Evolutionary conservation across 35 echinoderm and acorn worm species (phyloP), one percentile per base, ranked within the genome.

Genomic region (Nesometra sesokonis): DNA sequence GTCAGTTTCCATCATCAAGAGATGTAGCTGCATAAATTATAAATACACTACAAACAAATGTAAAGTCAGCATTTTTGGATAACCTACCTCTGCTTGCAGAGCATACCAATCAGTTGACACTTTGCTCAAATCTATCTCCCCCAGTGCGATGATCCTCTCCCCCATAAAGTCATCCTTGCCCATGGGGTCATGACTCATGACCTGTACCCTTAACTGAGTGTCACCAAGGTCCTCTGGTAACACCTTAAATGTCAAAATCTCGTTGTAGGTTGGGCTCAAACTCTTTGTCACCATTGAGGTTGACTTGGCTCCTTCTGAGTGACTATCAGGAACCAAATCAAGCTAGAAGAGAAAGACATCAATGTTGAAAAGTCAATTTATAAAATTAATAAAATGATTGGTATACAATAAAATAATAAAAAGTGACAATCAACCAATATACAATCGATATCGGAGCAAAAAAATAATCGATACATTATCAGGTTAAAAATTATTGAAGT

Each of bases 131-230:
- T 97, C 79, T 33, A 93, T 82, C 35, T 78, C 57, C 27, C 57
- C 83, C 30, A 97, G 83, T 47, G 89, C 36, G 35, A 97, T 87
- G 81, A 97, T 93, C 36, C 83, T 91, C 86, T 97, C 94, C 17
- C 94, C 94, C 86, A 97, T 89, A 82, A 97, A 97, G 47, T 97
- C 94, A 87, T 91, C 94, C 80, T 97, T 93, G 23, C 94, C 94
- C 32, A 97, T 81, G 13, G 86, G 88, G 78, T 97, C 94, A 80
- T 93, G 89, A 80, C 89, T 91, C 79, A 90, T 80, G 1, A 97
- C 87, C 57, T 92, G 91, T 0, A 89, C 89, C 30, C 94, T 84
- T 33, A 97, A 82, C 33, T 91, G 35, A 3, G 91, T 88, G 13
- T 89, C 91, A 30, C 52, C 13, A 23, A 97, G 67, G 29, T 90